Percentiles rank a stretch among this genome's conserved stretches.
Evolutionary conservation across 2,797 vertebrate genomes (phyloP).

Genomic region (Danio aesculapii): DNA sequence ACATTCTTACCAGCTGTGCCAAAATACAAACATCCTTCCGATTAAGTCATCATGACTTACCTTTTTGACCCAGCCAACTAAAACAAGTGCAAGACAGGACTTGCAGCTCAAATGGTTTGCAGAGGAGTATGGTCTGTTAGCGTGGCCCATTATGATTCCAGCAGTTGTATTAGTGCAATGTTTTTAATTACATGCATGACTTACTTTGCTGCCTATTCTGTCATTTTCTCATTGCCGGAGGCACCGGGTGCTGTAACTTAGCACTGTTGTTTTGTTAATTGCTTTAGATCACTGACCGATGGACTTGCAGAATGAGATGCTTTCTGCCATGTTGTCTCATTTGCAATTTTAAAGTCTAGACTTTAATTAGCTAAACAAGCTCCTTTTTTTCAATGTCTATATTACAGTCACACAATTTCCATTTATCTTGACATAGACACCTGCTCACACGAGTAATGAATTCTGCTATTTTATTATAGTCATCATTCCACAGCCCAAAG

Average conservation of each 20-base stretch:
- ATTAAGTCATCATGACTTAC: slow-evolving; percentile 25
- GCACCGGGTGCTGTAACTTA: slow-evolving; percentile 26
- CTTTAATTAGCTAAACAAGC: slow-evolving; percentile 77
- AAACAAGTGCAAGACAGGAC: slow-evolving; percentile 16
- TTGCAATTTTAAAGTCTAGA: slow-evolving; percentile 64
- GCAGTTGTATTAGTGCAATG: slow-evolving; percentile 46
- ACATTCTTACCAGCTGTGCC: slow-evolving; percentile 25
- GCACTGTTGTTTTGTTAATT: slow-evolving; percentile 52
- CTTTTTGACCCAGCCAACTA: slow-evolving; percentile 4
- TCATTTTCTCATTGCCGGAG: slow-evolving; percentile 35
- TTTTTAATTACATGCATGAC: slow-evolving; percentile 55
- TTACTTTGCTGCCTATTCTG: slow-evolving; percentile 40
- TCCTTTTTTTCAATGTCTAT: slow-evolving; percentile 72
- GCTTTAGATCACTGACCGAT: slow-evolving; percentile 63
- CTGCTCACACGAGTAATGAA: slow-evolving; percentile 70
- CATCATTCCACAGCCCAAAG: slow-evolving; percentile 58
- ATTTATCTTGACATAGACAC: slow-evolving; percentile 76
- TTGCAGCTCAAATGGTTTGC: slow-evolving; percentile 26
- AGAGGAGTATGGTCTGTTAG: slow-evolving; percentile 46
- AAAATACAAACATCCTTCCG: slow-evolving; percentile 18
- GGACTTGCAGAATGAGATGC: slow-evolving; percentile 70
- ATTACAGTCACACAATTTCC: slow-evolving; percentile 75
- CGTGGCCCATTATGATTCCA: slow-evolving; percentile 39
- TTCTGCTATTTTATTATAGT: slow-evolving; percentile 67
- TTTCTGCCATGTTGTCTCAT: slow-evolving; percentile 65